Percentiles rank a stretch among this genome's conserved stretches.
phyloP scores from a whole-genome alignment of 2,113 vertebrate genomes.

The Gallinago paraguaiae region DNA sequence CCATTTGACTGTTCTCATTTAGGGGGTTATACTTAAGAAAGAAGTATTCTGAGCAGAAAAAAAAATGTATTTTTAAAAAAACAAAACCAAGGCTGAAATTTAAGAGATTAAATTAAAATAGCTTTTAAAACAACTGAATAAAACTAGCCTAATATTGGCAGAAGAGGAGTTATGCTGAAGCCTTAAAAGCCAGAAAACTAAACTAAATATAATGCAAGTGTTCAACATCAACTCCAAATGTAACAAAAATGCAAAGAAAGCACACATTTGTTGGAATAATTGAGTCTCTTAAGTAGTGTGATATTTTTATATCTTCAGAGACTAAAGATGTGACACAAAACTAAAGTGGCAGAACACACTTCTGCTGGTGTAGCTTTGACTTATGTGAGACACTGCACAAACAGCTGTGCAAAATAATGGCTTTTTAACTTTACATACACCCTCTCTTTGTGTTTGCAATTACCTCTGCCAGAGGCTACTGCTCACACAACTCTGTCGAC shows the following conservation, averaged over 20 bases:
- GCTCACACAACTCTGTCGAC: background rate
- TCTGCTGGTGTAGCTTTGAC: background rate
- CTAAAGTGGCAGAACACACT: background rate
- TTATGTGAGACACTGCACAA: background rate
- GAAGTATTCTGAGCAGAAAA: background rate
- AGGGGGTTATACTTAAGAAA: background rate
- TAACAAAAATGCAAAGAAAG: background rate
- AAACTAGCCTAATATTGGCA: background rate
- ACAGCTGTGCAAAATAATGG: background rate
- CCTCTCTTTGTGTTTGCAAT: background rate
- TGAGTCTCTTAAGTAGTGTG: background rate
- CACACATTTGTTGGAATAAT: background rate
- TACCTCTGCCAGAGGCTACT: background rate
- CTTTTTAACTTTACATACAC: background rate
- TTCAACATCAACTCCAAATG: background rate
- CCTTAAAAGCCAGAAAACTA: background rate
- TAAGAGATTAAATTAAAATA: background rate
- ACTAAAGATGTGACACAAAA: background rate
- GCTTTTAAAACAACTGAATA: background rate
- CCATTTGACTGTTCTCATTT: background rate
- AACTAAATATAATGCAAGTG: background rate
- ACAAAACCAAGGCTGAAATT: background rate
- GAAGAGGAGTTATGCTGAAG: background rate
- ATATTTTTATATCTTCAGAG: background rate
- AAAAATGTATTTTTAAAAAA: background rate